phyloP scores from a whole-genome alignment of 2,888 invertebrate genomes.

The Theretra japonica region DNA sequence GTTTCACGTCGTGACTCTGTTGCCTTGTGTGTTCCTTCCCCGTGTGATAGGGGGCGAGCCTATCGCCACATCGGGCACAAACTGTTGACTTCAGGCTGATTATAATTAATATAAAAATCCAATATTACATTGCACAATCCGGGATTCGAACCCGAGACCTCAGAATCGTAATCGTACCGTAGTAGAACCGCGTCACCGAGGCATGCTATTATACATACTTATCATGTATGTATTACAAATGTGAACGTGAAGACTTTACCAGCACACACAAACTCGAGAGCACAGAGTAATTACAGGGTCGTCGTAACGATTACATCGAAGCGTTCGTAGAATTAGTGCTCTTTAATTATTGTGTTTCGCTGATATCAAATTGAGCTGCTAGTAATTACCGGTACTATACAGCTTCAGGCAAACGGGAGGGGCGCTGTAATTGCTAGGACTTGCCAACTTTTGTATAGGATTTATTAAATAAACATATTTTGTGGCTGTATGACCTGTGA shows the following conservation, averaged over 20 bases:
- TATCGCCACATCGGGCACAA: background rate
- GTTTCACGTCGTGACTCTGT: no score
- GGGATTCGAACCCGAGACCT: background rate
- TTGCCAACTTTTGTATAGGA: no score
- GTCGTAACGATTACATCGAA: background rate
- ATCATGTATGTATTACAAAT: no score
- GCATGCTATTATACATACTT: no score
- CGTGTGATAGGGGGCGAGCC: background rate
- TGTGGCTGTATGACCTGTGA: no score
- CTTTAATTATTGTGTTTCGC: background rate
- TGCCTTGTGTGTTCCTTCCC: background rate
- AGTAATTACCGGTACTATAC: slow-evolving; percentile 6
- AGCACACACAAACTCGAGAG: background rate
- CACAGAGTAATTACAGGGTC: slow-evolving; percentile 8
- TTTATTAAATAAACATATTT: no score
- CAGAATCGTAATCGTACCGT: background rate
- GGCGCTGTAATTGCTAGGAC: background rate
- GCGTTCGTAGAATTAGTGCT: background rate
- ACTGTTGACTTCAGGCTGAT: no score
- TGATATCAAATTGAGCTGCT: slow-evolving; percentile 2
- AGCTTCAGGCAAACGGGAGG: background rate
- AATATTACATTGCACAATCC: no score
- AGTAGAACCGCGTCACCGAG: no score
- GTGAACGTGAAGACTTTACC: background rate
- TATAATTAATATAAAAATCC: no score